Conservation (phyloP, 2,113 vertebrate species). For the Pica pica region DNA sequence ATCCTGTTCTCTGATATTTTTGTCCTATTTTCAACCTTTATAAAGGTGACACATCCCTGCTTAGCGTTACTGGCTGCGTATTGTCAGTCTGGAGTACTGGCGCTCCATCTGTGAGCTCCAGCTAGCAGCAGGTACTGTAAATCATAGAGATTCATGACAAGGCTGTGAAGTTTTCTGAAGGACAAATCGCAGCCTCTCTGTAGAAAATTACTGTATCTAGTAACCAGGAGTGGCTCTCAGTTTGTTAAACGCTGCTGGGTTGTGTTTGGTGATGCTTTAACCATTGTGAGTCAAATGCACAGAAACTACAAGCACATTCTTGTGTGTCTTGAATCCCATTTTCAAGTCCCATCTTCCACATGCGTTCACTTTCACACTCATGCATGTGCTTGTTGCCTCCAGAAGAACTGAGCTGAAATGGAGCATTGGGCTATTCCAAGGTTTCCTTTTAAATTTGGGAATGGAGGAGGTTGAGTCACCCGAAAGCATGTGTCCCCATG, state of each 20-base stretch:
- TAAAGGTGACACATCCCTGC: slow-evolving; percentile 54
- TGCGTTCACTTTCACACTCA: neutral
- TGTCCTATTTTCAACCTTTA: slow-evolving; percentile 65
- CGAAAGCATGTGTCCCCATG: rapidly evolving
- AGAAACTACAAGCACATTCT: neutral
- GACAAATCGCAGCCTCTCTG: neutral
- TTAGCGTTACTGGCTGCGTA: slow-evolving; percentile 46
- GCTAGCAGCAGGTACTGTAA: slow-evolving; percentile 67
- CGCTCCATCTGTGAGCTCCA: slow-evolving; percentile 64
- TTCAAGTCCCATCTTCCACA: neutral
- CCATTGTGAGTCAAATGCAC: neutral
- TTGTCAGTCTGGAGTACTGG: slow-evolving; percentile 61
- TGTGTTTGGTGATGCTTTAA: neutral
- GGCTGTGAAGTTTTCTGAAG: slow-evolving; percentile 59
- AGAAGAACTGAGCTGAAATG: neutral
- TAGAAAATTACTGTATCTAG: neutral
- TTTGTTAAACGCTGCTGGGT: neutral
- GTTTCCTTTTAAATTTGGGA: neutral
- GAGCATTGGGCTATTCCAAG: neutral
- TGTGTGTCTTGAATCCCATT: neutral
- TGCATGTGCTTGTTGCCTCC: rapidly evolving
- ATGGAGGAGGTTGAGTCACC: neutral
- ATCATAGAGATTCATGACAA: slow-evolving; percentile 65
- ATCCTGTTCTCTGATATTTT: slow-evolving; percentile 48
- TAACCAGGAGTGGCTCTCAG: neutral